Base-by-base conservation (phyloP, 2,888 invertebrate species). In the Diadegma fenestrale region DNA sequence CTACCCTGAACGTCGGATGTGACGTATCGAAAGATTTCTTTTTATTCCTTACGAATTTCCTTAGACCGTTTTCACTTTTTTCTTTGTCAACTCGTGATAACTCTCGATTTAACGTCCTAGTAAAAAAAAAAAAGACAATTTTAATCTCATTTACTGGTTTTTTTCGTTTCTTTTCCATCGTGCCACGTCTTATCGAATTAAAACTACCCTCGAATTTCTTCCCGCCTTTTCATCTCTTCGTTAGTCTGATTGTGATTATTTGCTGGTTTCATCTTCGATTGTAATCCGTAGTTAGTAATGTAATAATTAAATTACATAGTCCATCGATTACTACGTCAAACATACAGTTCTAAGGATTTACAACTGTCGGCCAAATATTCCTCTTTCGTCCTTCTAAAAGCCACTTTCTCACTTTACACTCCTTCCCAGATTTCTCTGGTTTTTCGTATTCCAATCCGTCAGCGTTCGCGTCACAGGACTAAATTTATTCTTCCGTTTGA, bases 1-100 rank as follows among this genome's bases (percentile, higher is more conserved):
- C 89, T 87, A 87, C 85, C 85, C 85, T 86, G 82, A 80, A 86
- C 85, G 85, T 86, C 85, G 85, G 85, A 86, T 80, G 73, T 77
- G 82, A 86, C 80, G 77, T 82, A 83, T 78, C 85, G 81, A 58
- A 72, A 76, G 64, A 69, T 75, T 66, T 78, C 58, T 48, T 43
- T 41, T 51, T 41, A 22, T 45, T 64, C 51, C 22, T 41, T n/a
- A 33, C 41, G 61, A 63, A 71, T 54, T 19, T 48, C 73, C 26
- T 12, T 19, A 26, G 41, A 43, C 41, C 68, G 22, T 75, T 66
- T 64, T 48, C 37, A 26, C 33, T 30, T 26, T 14, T 58, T 22
- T 26, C 14, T 78, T 33, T 58, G 54, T 37, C 43, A 58, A 61
- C 61, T 41, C 37, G 12, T 45, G 43, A 73, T 43, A 43, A 19